Conservation (phyloP, 2,888 invertebrate species). For the Chirona hameri region DNA sequence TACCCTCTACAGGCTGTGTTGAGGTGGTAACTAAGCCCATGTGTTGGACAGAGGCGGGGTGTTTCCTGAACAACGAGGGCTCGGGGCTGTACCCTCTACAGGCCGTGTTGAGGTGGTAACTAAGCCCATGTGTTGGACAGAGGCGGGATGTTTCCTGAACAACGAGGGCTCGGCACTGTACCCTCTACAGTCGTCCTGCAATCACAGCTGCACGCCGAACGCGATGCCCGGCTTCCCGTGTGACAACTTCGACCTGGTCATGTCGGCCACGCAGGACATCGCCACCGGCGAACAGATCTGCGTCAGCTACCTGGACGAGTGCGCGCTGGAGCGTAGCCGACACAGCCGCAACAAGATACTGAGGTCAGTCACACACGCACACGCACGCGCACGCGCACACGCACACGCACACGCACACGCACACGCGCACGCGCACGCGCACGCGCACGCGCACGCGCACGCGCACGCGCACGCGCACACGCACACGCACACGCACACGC, state of each 20-base stretch:
- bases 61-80: slow-evolving; percentile 89
- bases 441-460: no score
- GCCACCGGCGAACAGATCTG: slow-evolving; percentile 79
- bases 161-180: slow-evolving; percentile 90
- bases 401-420: no score
- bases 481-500: no score
- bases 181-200: slow-evolving; percentile 77
- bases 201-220: slow-evolving; percentile 90
- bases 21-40: no score
- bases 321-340: slow-evolving; percentile 70
- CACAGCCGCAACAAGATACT: slow-evolving; percentile 79
- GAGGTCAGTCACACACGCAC: slow-evolving; percentile 45
- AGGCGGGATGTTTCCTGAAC: slow-evolving; percentile 73
- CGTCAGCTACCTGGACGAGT: slow-evolving; percentile 86
- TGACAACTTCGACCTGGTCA: slow-evolving; percentile 61
- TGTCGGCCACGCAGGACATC: slow-evolving; percentile 64
- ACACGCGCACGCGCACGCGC: no score
- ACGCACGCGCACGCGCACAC: no score
- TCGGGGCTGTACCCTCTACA: slow-evolving; percentile 82
- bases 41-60: no score
- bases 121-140: slow-evolving; percentile 39
- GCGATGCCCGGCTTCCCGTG: slow-evolving; percentile 79
- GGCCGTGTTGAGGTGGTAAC: no score
- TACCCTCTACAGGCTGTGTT: no score
- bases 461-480: no score